A percentile compares a stretch with the other conserved stretches of the same genome.
phyloP scores from a whole-genome alignment of 1,140 invertebrate species.

The Riptortus pedestris region DNA sequence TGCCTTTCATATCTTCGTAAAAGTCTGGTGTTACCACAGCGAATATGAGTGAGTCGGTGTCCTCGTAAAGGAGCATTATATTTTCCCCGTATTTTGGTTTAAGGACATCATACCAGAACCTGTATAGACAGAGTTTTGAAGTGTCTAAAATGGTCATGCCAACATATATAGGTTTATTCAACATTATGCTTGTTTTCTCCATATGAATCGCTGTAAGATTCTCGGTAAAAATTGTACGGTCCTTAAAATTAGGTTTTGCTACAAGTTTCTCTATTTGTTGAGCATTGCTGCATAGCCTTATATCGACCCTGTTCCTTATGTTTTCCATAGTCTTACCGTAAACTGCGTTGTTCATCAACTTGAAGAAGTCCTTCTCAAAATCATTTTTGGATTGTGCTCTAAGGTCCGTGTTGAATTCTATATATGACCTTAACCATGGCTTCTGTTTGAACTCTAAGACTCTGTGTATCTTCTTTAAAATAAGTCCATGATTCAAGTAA shows the following conservation, averaged over 20 bases:
- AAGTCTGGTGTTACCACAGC: neutral
- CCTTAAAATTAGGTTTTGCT: neutral
- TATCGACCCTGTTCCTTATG: neutral
- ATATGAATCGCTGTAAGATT: neutral
- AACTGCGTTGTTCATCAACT: no score
- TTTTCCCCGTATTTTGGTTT: neutral
- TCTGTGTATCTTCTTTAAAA: no score
- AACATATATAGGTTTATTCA: no score
- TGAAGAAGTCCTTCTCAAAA: no score
- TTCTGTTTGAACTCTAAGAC: no score
- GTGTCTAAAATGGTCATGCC: no score
- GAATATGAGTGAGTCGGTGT: neutral
- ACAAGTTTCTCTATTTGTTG: no score
- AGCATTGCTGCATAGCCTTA: neutral
- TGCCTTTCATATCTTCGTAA: neutral
- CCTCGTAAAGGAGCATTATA: neutral
- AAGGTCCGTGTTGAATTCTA: neutral
- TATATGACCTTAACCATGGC: no score
- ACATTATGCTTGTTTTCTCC: no score
- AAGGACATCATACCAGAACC: neutral
- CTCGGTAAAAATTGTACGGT: neutral
- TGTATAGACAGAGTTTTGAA: no score
- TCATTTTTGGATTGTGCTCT: neutral
- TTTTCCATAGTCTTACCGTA: no score
- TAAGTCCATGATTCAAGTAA: neutral